Percentiles rank a stretch among this genome's conserved stretches.
These are phyloP conservation scores for Maccullochella peelii DNA, from an alignment of 2,113 vertebrate genomes.

Conservation along the genomic window DNA sequence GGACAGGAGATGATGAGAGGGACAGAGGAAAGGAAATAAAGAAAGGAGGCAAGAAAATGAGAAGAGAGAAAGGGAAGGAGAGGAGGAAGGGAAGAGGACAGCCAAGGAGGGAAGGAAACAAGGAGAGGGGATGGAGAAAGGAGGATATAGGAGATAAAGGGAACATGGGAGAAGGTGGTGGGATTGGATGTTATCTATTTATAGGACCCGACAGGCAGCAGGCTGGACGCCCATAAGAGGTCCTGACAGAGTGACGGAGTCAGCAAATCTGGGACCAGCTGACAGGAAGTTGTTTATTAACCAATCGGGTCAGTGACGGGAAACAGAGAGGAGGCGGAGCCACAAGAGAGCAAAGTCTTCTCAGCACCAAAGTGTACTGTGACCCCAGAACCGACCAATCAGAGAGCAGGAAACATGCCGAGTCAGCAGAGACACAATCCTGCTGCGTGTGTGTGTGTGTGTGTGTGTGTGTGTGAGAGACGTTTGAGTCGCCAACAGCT, in stretches of 20 bases:
- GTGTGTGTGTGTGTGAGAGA: slow-evolving; percentile 27
- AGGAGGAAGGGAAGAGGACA: neutral
- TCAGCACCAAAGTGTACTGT: slow-evolving; percentile 35
- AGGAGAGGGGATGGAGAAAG: neutral
- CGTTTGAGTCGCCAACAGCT: no score
- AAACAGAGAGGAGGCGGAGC: slow-evolving; percentile 9
- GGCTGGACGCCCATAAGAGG: slow-evolving; percentile 70
- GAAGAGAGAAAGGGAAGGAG: rapidly evolving
- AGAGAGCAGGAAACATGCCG: slow-evolving; percentile 29
- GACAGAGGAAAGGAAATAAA: neutral
- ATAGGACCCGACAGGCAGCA: slow-evolving; percentile 63
- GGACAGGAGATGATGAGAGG: neutral
- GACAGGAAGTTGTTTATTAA: slow-evolving; percentile 58
- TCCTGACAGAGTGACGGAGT: slow-evolving; percentile 57
- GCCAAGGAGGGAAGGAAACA: neutral
- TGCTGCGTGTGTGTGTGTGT: slow-evolving; percentile 11
- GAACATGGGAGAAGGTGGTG: neutral
- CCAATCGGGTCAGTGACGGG: slow-evolving; percentile 48
- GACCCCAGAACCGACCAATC: slow-evolving; percentile 59
- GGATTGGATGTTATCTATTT: slow-evolving; percentile 48
- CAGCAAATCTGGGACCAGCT: slow-evolving; percentile 66
- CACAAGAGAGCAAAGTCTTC: slow-evolving; percentile 51
- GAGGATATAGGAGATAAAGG: neutral
- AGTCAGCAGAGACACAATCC: slow-evolving; percentile 61
- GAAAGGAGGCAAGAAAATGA: neutral